Base-by-base conservation (phyloP, 2,888 invertebrate genomes). In the Morpho achilles region DNA sequence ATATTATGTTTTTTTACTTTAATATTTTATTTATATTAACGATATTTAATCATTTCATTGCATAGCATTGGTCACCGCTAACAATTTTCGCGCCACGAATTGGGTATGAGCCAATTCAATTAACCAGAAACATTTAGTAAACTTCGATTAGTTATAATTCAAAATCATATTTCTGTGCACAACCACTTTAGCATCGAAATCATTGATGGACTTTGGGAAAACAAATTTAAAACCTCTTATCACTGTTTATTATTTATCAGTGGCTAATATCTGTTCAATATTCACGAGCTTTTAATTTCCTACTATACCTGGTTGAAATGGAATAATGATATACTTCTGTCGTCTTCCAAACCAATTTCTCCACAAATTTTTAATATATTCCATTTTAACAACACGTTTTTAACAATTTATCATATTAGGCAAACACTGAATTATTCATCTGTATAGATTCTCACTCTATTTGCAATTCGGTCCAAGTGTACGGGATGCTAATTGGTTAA, bases 301-400 rank as follows among this genome's bases (percentile, higher is more conserved):
- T 46, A 46, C 7, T 60, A 68, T 80, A 89, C 90, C 87, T 81
- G 90, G 90, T 66, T 82, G 78, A 75, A 86, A 90, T 6, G 89
- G 89, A 56, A 90, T 77, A 61, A 87, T 87, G 16, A 82, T 73
- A 67, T 75, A 83, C 69, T 79, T 88, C 7, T 76, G 79, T n/a
- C 74, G 75, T 60, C 72, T 74, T 54, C 76, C 87, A 68, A 90
- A 86, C 67, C 79, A 85, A 41, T 79, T 71, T 59, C 78, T 77
- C 87, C 87, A 90, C 59, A 83, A 71, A 68, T 78, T 77, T 72
- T 81, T 87, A 23, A 89, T 51, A 62, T 85, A 85, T 60, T 87
- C 84, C 87, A 87, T 86, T 23, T 39, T 44, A n/a, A 22, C 44
- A 57, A 53, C 41, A 57, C 43, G 48, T 41, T 50, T 54, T 44